Conservation (phyloP, 2,797 vertebrate genomes). For the Falco novaeseelandiae region DNA sequence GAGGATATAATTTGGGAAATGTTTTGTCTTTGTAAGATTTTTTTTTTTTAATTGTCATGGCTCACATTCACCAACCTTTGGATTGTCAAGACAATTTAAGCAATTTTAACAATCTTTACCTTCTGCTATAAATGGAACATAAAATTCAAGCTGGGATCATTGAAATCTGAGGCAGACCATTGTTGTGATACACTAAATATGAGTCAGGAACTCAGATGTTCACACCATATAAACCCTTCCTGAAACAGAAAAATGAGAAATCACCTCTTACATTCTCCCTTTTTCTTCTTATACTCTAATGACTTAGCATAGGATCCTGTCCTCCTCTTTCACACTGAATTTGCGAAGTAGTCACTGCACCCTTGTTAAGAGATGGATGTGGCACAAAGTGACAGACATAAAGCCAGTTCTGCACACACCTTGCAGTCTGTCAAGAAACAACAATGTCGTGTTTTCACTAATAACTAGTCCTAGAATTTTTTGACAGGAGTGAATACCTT, state of each 20-base stretch:
- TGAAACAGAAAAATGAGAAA: neutral
- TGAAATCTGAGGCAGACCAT: neutral
- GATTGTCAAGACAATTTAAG: neutral
- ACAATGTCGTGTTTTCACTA: neutral
- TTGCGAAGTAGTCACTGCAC: neutral
- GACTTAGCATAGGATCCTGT: neutral
- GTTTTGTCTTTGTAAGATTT: neutral
- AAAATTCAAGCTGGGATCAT: neutral
- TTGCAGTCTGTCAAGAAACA: neutral
- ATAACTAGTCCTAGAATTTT: neutral
- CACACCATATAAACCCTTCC: neutral
- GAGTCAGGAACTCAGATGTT: neutral
- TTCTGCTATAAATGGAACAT: neutral
- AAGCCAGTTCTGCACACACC: neutral
- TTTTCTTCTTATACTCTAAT: neutral
- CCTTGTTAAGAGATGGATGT: neutral
- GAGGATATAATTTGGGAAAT: neutral
- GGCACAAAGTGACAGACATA: neutral
- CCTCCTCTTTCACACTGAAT: neutral
- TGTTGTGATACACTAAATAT: neutral
- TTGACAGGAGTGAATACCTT: neutral
- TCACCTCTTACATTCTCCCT: neutral
- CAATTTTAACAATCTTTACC: neutral
- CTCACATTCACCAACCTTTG: neutral
- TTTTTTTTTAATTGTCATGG: neutral